Conservation (phyloP, 2,113 vertebrate species). For the Ancistrus triradiatus region DNA sequence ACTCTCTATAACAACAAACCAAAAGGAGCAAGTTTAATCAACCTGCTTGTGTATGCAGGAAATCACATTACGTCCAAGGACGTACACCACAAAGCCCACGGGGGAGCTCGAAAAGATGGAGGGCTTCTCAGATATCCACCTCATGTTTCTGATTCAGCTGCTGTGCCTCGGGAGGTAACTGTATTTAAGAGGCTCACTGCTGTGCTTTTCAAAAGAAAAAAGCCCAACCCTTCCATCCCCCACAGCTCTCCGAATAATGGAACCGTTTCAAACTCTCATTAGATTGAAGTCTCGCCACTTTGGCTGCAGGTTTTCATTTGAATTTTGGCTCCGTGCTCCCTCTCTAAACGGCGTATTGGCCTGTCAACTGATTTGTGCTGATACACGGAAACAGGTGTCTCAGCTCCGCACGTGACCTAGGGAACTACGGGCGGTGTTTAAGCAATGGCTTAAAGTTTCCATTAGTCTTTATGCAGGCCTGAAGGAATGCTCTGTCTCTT, state of each 20-base stretch:
- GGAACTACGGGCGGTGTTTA: not conserved
- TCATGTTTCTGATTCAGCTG: conserved; percentile 19
- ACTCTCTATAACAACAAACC: too few relatives aligned
- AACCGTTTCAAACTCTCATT: conserved; percentile 1
- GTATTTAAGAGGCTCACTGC: conserved; percentile 27
- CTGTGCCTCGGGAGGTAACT: conserved; percentile 24
- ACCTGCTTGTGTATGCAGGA: conserved; percentile 1
- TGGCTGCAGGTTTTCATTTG: conserved; percentile 43
- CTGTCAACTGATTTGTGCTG: not conserved
- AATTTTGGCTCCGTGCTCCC: conserved; percentile 47
- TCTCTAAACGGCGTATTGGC: conserved; percentile 17
- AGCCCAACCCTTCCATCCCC: conserved; percentile 15
- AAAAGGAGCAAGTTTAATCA: not conserved
- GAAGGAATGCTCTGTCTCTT: not conserved
- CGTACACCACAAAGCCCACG: not conserved
- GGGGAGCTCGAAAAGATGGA: conserved; percentile 11
- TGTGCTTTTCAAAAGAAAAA: conserved; percentile 17
- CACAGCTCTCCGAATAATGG: conserved; percentile 13
- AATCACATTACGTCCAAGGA: not conserved
- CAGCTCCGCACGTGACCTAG: not conserved
- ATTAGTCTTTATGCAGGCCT: not conserved
- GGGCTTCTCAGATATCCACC: conserved; percentile 12
- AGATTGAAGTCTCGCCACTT: not conserved
- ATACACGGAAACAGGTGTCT: conserved; percentile 23
- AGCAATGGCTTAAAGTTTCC: not conserved